These are phyloP conservation scores for Napeogenes sylphis DNA, from an alignment of 2,888 invertebrate genomes.

Conservation along the genomic window DNA sequence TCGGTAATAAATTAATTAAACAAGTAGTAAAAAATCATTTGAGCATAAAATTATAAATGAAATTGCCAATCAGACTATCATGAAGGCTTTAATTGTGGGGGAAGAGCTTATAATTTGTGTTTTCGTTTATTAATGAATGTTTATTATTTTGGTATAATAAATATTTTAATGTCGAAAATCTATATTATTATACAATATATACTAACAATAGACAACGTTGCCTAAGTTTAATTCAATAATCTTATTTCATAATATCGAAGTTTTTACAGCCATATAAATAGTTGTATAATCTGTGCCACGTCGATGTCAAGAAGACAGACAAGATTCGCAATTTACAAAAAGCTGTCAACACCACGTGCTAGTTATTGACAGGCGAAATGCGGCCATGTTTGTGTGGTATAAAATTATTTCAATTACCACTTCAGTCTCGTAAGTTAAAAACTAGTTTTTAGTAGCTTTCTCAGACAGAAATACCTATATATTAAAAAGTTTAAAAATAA, in stretches of 20 bases:
- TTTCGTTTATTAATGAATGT: neutral
- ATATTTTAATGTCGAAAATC: no score
- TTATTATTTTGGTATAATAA: neutral
- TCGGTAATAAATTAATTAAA: neutral
- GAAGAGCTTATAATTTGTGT: neutral
- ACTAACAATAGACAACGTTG: no score
- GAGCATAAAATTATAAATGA: conserved; percentile 4
- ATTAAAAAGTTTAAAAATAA: no score
- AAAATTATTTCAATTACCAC: conserved; percentile 1
- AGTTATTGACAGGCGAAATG: conserved; percentile 17
- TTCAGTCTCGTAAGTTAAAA: no score
- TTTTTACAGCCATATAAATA: neutral
- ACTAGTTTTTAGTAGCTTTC: no score
- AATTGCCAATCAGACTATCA: conserved; percentile 3
- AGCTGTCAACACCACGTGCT: conserved; percentile 15
- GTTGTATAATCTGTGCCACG: conserved; percentile 7
- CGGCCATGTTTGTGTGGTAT: conserved; percentile 6
- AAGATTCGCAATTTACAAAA: conserved; percentile 22
- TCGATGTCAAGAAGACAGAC: conserved; percentile 16
- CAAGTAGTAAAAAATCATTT: conserved; percentile 4
- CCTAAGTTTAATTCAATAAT: no score
- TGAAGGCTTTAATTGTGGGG: conserved; percentile 1
- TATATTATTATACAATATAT: no score
- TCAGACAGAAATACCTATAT: no score
- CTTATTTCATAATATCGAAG: neutral